Conservation (phyloP, 2,888 invertebrate genomes). For the Phyllotreta cruciferae region DNA sequence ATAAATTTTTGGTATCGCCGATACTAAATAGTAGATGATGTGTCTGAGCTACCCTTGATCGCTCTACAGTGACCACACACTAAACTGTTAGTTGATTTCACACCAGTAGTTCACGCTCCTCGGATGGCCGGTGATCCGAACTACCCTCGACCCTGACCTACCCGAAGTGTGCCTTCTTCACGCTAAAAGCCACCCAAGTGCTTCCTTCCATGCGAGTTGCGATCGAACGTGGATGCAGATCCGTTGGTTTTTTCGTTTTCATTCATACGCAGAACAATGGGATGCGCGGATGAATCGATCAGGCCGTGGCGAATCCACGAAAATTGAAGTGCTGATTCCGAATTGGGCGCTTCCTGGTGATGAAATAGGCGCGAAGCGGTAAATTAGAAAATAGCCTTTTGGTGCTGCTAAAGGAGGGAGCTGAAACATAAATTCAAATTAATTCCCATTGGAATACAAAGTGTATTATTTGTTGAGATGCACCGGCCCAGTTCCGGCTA, state of each 20-base stretch:
- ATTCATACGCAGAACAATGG: conserved; percentile 5
- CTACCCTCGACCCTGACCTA: conserved; percentile 60
- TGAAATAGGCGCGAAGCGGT: too few relatives aligned
- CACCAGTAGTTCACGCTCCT: conserved; percentile 53
- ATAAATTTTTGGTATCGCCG: not conserved
- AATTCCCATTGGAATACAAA: too few relatives aligned
- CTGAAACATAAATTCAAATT: too few relatives aligned
- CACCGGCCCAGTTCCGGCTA: conserved; percentile 34
- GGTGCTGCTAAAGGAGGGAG: too few relatives aligned
- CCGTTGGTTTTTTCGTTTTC: conserved; percentile 14
- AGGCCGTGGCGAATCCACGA: too few relatives aligned
- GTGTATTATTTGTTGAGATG: conserved; percentile 14
- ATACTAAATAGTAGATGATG: conserved; percentile 27
- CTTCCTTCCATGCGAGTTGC: conserved; percentile 48
- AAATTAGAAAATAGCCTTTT: too few relatives aligned
- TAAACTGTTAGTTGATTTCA: conserved; percentile 58
- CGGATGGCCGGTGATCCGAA: conserved; percentile 62
- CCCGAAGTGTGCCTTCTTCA: conserved; percentile 53
- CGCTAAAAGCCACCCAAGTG: conserved; percentile 59
- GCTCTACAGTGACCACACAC: conserved; percentile 59
- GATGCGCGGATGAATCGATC: too few relatives aligned
- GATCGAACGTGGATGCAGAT: conserved; percentile 19
- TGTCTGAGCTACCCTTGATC: conserved; percentile 52
- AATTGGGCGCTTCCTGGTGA: too few relatives aligned
- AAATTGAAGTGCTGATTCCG: too few relatives aligned